Base-by-base conservation (phyloP, 2,888 invertebrate species). In the Melipona beecheii region DNA sequence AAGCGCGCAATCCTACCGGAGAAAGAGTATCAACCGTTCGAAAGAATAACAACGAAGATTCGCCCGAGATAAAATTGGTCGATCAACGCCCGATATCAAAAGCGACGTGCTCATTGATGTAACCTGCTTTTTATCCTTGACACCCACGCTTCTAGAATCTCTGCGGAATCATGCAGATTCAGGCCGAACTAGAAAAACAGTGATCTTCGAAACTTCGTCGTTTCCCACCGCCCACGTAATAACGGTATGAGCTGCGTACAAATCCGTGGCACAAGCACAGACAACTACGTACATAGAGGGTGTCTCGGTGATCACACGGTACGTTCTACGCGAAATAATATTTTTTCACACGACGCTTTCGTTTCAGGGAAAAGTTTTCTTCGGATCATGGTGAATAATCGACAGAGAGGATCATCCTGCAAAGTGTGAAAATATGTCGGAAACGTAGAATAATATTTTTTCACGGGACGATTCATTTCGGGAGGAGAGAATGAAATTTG, bases 211-310 rank as follows among this genome's bases (percentile, higher is more conserved):
- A 83, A 86, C 76, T 75, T 86, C 58, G 56, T 83, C 75, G 80
- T 69, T 72, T 62, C 56, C 60, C 24, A 21, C 68, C 77, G 52
- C 79, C 85, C 80, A 85, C 86, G 85, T 85, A 81, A 74, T 87
- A 89, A 89, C 87, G 89, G 88, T 89, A 84, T 70, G 9, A 56
- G 13, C 27, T n/a, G 21, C 15, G n/a, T 36, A 68, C n/a, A 64
- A 58, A 62, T 65, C 69, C 31, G 19, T n/a, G 31, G 66, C 54
- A 50, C 27, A 68, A 56, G 62, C 60, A 75, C 24, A 17, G 52
- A 11, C 43, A 58, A 58, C 56, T 13, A 15, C 13, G n/a, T 58
- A 5, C n/a, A 56, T 2, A n/a, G n/a, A 5, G n/a, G 5, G n/a
- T 15, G 56, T n/a, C n/a, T n/a, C n/a, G 5, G 56, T 56, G n/a